Evolutionary conservation across 1,140 invertebrate species (phyloP), one percentile per base, ranked within the genome.

Genomic region (Trichonephila inaurata): DNA sequence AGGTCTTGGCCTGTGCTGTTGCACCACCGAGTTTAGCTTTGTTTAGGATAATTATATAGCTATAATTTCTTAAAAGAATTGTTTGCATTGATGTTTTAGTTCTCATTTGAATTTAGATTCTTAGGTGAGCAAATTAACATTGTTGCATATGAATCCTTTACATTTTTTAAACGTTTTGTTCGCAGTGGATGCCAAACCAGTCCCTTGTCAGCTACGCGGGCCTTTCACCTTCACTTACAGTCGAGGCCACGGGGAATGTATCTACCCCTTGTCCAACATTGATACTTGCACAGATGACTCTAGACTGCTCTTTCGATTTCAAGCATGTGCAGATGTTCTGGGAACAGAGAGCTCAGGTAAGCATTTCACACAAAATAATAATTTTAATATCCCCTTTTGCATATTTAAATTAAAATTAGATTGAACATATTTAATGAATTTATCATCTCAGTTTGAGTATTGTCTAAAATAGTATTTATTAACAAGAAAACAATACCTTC

Each of bases 251-350:
- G 98, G 98, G 2, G 97, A 98, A 94, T 98, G 98, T 95, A 96
- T 94, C 10, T 97, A 96, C 95, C 98, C 98, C 1, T 96, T 97
- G 28, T 98, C 98, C 10, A 97, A 97, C 72, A 97, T 98, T 18
- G 98, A 98, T 95, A 97, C 97, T 89, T 98, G 98, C 95, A 98
- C 97, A 0, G 97, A 98, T 95, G 97, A 98, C 94, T 98, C 97
- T 2, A 96, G 97, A 85, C 96, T 98, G 21, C 96, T 99, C 66
- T 97, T 99, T 94, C 97, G 97, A 95, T 99, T 98, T 95, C 98
- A 99, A 96, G 98, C 98, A 28, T 99, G 98, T 96, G 98, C 98
- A 1, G 98, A 99, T 95, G 97, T 98, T 16, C 96, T 97, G 51
- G 98, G 97, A 81, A 98, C 98, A 2, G 96, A 97, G 94, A 96